Evolutionary conservation across 2,113 vertebrate species (phyloP).

Genomic region (Felis catus): F.catus_Fca126_mat1.0 CM031424.1:14322501-14323000

Average conservation of each 20-base stretch:
- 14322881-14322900: background rate
- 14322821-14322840: background rate
- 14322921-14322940: background rate
- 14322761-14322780: background rate
- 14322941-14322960: background rate
- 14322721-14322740: background rate
- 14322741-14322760: background rate
- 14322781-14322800: accelerated
- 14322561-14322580: too few species aligned
- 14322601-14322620: too few species aligned
- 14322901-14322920: background rate
- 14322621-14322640: too few species aligned
- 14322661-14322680: too few species aligned
- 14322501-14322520: too few species aligned
- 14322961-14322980: background rate
- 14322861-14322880: background rate
- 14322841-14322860: background rate
- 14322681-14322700: too few species aligned
- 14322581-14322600: too few species aligned
- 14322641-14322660: too few species aligned
- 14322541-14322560: too few species aligned
- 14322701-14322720: too few species aligned
- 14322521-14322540: too few species aligned
- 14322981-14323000: background rate
- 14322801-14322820: background rate